Percentiles rank a stretch among this genome's conserved stretches.
Evolutionary conservation across 2,888 invertebrate species (phyloP).

Genomic region (Meghimatium bilineatum): DNA sequence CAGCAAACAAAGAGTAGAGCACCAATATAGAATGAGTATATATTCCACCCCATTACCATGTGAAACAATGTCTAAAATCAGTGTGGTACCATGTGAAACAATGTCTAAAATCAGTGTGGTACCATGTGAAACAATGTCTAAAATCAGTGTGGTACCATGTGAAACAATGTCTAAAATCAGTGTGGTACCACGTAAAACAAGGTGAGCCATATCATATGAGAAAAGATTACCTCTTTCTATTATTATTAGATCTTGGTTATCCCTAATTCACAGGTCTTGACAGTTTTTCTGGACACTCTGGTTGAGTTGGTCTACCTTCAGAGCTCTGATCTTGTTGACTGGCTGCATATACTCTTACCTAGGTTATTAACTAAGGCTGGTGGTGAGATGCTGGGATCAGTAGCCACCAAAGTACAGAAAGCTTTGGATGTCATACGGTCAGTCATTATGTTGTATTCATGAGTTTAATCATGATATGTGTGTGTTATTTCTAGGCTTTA

Average conservation of each 20-base stretch:
- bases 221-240: no score
- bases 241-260: background rate
- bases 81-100: no score
- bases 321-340: slow-evolving; percentile 91
- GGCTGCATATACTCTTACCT: slow-evolving; percentile 93
- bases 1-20: no score
- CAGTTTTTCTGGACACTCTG: slow-evolving; percentile 93
- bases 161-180: no score
- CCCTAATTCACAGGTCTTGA: slow-evolving; percentile 83
- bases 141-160: no score
- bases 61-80: no score
- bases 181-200: no score
- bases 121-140: no score
- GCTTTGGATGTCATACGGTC: slow-evolving; percentile 76
- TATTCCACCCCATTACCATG: no score
- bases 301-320: slow-evolving; percentile 92
- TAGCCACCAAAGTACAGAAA: slow-evolving; percentile 87
- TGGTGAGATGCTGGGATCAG: slow-evolving; percentile 92
- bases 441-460: background rate
- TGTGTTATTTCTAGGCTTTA: background rate
- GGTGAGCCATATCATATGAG: no score
- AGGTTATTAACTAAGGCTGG: slow-evolving; percentile 92
- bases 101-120: no score
- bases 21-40: no score
- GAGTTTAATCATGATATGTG: background rate